Percentiles rank a stretch among this genome's conserved stretches.
Conservation (phyloP, 2,888 invertebrate species). For the Chesias legatella region DNA sequence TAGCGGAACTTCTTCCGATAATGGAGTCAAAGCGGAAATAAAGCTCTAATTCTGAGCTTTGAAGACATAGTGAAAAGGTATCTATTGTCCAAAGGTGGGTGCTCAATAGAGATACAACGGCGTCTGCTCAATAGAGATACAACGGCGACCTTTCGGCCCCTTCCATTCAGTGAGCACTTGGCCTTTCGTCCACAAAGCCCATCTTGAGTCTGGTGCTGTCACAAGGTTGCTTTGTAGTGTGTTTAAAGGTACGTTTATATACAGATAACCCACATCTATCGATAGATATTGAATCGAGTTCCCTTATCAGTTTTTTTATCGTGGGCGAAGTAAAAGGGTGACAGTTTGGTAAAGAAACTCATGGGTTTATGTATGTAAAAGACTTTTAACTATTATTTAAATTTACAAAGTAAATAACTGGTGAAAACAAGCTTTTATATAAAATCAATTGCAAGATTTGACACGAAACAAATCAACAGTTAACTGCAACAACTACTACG, state of each 20-base stretch:
- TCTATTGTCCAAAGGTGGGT: conserved; percentile 49
- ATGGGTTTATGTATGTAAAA: too few relatives aligned
- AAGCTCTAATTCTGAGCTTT: conserved; percentile 4
- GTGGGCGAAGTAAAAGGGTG: too few relatives aligned
- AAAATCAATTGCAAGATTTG: too few relatives aligned
- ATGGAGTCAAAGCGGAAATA: conserved; percentile 12
- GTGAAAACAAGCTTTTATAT: too few relatives aligned
- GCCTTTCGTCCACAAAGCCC: conserved; percentile 59
- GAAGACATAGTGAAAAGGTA: conserved; percentile 29
- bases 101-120: conserved; percentile 57
- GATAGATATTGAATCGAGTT: too few relatives aligned
- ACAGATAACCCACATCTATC: too few relatives aligned
- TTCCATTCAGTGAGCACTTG: conserved; percentile 58
- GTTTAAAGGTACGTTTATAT: conserved; percentile 14
- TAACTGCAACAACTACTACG: too few relatives aligned
- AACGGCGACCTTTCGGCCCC: conserved; percentile 59
- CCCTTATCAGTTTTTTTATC: too few relatives aligned
- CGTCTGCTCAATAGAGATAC: conserved; percentile 58
- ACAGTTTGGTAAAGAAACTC: too few relatives aligned
- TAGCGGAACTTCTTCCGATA: conserved; percentile 10
- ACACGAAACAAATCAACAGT: too few relatives aligned
- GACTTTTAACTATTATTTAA: too few relatives aligned
- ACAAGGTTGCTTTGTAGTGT: conserved; percentile 41
- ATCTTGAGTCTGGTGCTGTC: conserved; percentile 44
- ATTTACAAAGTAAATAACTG: too few relatives aligned